A percentile compares a stretch with the other conserved stretches of the same genome.
These are phyloP conservation scores for Myanophis thanlyinensis DNA, from an alignment of 2,113 vertebrate genomes.

Conservation along the genomic window DNA sequence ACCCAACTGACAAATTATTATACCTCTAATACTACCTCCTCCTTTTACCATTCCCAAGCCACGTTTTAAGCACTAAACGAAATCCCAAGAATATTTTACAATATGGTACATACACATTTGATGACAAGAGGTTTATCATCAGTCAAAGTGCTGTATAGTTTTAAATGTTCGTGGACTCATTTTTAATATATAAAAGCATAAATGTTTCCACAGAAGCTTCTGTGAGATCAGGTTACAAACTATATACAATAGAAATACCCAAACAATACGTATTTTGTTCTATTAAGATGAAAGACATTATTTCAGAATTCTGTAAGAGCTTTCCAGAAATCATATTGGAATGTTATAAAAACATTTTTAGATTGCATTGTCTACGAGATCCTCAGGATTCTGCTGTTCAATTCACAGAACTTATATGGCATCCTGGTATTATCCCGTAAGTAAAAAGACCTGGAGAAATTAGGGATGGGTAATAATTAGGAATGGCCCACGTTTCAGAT, in stretches of 20 bases:
- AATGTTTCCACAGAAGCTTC: background rate
- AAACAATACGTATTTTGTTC: background rate
- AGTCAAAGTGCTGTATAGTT: constrained; percentile 38
- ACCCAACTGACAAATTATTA: background rate
- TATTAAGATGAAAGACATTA: background rate
- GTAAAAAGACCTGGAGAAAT: background rate
- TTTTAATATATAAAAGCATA: background rate
- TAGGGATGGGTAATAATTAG: background rate
- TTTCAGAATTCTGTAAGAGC: background rate
- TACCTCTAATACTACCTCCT: background rate
- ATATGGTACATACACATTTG: background rate
- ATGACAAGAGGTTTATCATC: background rate
- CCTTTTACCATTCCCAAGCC: background rate
- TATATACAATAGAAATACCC: background rate
- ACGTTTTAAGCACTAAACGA: background rate
- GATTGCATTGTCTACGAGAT: background rate
- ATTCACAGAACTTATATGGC: constrained; percentile 7
- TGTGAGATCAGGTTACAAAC: background rate
- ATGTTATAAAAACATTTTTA: background rate
- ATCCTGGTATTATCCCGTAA: background rate
- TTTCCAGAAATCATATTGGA: background rate
- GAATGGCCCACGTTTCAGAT: background rate
- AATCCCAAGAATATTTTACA: background rate
- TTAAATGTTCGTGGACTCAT: background rate
- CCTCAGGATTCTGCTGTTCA: background rate